Base-by-base conservation (phyloP, 2,797 vertebrate genomes). In the Rhadinocentrus ornatus region DNA sequence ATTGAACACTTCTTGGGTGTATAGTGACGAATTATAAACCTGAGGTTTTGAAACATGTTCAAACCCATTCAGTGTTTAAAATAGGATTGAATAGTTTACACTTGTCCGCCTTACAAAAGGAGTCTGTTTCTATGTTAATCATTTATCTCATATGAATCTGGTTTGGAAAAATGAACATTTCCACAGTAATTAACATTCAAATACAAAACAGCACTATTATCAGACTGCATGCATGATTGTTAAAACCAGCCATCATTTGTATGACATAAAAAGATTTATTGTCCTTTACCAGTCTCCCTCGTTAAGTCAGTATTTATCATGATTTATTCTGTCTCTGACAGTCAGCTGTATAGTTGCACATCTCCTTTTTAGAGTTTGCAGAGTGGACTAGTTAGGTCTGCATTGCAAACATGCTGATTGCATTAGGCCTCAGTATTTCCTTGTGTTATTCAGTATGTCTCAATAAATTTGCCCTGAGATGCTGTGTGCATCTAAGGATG, bases 31-130 rank as follows among this genome's bases (percentile, higher is more conserved):
- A 85, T 78, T 64, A 85, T 60, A 73, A 62, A 56, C 61, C 29
- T 71, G 16, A 66, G 44, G 41, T 60, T 86, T 20, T 58, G 55
- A 79, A 62, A 66, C 26, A 48, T 77, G 44, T 63, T 71, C 64
- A 86, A 83, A 77, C 58, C 74, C 66, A 72, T 67, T 39, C 57
- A 67, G 68, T 20, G 66, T 71, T 81, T 72, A 57, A 72, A 71
- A 69, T 15, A 18, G 56, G 68, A 68, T 70, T 10, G 63, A 78
- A 78, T 52, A 77, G 32, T 66, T 58, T 48, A 57, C 24, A 66
- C 61, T 66, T 73, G 31, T 73, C 26, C 29, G 0, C 58, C 9
- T 53, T 50, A 58, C 55, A 70, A 26, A 69, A 54, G 6, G 13
- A 62, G 11, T 59, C 18, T 67, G 27, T 60, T 66, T 74, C 34